These are phyloP conservation scores for Oncorhynchus clarkii DNA, from an alignment of 2,113 vertebrate genomes.

Conservation along the genomic window DNA sequence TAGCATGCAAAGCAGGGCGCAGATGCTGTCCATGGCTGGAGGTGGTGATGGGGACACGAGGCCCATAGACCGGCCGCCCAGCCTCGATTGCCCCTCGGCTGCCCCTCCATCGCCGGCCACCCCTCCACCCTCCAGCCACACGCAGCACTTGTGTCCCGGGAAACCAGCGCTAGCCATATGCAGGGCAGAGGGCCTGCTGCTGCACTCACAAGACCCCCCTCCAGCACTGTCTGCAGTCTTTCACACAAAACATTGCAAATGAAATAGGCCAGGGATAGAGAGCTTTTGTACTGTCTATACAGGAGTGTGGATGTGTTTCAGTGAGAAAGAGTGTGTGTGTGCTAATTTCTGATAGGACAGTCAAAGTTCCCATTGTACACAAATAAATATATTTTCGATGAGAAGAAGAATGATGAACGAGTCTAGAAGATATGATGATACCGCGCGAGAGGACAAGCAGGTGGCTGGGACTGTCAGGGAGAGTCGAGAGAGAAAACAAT, in stretches of 20 bases:
- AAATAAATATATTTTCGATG: constrained; percentile 57
- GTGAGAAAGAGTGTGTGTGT: not conserved
- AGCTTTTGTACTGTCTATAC: not conserved
- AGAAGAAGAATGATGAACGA: constrained; percentile 66
- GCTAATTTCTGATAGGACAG: not conserved
- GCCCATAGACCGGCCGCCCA: constrained; percentile 65
- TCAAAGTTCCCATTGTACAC: not conserved
- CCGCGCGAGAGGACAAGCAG: not conserved
- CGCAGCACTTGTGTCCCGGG: constrained; percentile 68
- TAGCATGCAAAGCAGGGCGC: constrained; percentile 75
- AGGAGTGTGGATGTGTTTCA: not conserved
- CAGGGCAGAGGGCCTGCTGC: constrained; percentile 32
- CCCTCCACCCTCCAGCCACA: constrained; percentile 69
- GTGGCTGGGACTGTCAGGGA: not conserved
- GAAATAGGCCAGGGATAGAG: not conserved
- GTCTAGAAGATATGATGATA: constrained; percentile 26
- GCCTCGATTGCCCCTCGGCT: constrained; percentile 41
- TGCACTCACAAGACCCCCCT: no score
- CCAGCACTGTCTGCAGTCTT: not conserved
- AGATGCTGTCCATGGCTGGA: constrained; percentile 70
- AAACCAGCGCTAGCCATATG: constrained; percentile 59
- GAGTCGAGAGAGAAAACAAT: not conserved
- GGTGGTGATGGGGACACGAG: constrained; percentile 57
- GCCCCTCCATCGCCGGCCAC: constrained; percentile 41
- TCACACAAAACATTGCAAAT: not conserved